Evolutionary conservation across 2,888 invertebrate genomes (phyloP).

Genomic region (Harmothoe impar): DNA sequence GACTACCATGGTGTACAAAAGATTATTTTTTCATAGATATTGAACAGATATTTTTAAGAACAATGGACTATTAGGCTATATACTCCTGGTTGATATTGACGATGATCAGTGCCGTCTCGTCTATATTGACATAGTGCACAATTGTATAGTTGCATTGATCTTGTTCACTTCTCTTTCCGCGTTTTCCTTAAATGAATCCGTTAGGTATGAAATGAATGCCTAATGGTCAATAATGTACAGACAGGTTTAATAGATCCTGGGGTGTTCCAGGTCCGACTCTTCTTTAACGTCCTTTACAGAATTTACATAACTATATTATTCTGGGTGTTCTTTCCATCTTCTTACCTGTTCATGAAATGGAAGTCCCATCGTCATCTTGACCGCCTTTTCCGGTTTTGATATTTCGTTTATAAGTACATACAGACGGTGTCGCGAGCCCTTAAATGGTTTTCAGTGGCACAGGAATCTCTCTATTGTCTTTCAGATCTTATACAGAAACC

Average conservation of each 20-base stretch:
- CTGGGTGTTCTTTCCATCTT: constrained; percentile 45
- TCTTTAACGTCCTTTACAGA: neutral
- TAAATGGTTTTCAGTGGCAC: neutral
- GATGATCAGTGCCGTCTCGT: neutral
- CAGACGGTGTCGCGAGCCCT: constrained; percentile 2
- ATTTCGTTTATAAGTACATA: constrained; percentile 29
- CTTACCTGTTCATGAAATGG: constrained; percentile 19
- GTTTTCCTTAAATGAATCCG: too few relatives aligned
- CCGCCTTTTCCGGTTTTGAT: constrained; percentile 43
- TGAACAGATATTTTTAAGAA: constrained; percentile 42
- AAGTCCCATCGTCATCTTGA: constrained; percentile 23
- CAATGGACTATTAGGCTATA: neutral
- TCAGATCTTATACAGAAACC: constrained; percentile 43
- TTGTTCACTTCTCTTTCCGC: constrained; percentile 45
- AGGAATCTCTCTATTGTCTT: constrained; percentile 52
- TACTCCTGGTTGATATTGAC: neutral
- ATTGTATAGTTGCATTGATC: constrained; percentile 47
- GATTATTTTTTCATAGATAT: constrained; percentile 57
- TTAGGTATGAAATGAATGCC: neutral
- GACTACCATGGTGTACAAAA: constrained; percentile 54
- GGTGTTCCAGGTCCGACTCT: neutral
- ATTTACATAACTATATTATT: constrained; percentile 14
- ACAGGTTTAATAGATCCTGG: neutral
- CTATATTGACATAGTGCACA: neutral
- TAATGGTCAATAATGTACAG: neutral